Evolutionary conservation across 2,797 vertebrate species (phyloP).

Genomic region (Rhinophrynus dorsalis): DNA sequence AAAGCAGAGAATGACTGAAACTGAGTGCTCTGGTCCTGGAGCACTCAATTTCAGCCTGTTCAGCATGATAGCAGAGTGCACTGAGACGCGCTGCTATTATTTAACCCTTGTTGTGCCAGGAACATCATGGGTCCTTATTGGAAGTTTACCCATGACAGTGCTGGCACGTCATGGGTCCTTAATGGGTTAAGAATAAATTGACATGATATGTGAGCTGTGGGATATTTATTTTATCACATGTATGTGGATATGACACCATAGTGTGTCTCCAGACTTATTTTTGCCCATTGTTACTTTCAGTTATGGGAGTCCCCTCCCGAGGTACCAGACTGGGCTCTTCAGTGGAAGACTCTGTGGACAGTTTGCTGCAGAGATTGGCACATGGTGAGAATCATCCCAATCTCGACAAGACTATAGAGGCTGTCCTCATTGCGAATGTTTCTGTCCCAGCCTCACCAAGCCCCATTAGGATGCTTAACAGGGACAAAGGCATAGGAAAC

Average conservation of each 20-base stretch:
- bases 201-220: too few species aligned
- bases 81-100: too few species aligned
- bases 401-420: constrained; percentile 66
- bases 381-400: constrained; percentile 63
- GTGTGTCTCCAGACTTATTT: background rate
- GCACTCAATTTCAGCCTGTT: too few species aligned
- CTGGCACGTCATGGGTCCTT: too few species aligned
- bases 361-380: constrained; percentile 65
- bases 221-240: too few species aligned
- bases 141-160: too few species aligned
- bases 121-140: too few species aligned
- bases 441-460: constrained; percentile 59
- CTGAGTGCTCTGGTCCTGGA: too few species aligned
- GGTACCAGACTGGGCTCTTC: constrained; percentile 55
- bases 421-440: constrained; percentile 49
- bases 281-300: constrained; percentile 52
- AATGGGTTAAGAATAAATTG: too few species aligned
- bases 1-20: too few species aligned
- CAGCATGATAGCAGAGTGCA: too few species aligned
- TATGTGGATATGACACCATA: background rate
- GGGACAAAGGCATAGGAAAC: constrained; percentile 64
- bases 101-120: too few species aligned
- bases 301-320: constrained; percentile 51
- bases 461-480: constrained; percentile 60
- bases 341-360: constrained; percentile 64